These are phyloP conservation scores for Rhinolophus sinicus DNA, from an alignment of 2,113 vertebrate genomes.

Conservation along the genomic window DNA sequence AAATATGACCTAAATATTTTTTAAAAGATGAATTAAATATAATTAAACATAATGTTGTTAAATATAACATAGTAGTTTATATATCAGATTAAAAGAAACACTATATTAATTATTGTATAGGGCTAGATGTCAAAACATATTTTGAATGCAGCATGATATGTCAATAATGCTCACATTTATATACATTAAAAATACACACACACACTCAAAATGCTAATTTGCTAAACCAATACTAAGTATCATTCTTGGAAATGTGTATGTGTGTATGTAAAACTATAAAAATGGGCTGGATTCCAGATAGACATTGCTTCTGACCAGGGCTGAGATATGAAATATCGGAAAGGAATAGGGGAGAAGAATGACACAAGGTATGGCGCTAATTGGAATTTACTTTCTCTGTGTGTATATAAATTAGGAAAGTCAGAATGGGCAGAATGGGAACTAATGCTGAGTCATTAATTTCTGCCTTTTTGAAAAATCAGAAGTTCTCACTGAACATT, in stretches of 20 bases:
- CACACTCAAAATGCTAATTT: neutral
- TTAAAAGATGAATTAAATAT: neutral
- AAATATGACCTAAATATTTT: neutral
- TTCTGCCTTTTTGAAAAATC: too few relatives aligned
- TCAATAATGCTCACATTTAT: neutral
- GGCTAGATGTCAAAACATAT: neutral
- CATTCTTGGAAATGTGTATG: neutral
- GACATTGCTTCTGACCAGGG: neutral
- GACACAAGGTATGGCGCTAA: neutral
- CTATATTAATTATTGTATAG: neutral
- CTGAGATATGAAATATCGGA: neutral
- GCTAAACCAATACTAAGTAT: neutral
- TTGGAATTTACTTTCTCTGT: neutral
- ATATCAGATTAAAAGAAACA: neutral
- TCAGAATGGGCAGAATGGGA: too few relatives aligned
- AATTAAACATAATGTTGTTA: neutral
- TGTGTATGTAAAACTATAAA: neutral
- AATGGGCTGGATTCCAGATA: neutral
- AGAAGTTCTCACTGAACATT: too few relatives aligned
- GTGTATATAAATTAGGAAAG: neutral
- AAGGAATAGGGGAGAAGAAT: neutral
- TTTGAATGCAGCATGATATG: neutral
- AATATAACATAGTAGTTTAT: neutral
- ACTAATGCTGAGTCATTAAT: too few relatives aligned
- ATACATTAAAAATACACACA: neutral